Conservation (phyloP, 2,797 vertebrate species). For the Ptychadena robeensis region DNA sequence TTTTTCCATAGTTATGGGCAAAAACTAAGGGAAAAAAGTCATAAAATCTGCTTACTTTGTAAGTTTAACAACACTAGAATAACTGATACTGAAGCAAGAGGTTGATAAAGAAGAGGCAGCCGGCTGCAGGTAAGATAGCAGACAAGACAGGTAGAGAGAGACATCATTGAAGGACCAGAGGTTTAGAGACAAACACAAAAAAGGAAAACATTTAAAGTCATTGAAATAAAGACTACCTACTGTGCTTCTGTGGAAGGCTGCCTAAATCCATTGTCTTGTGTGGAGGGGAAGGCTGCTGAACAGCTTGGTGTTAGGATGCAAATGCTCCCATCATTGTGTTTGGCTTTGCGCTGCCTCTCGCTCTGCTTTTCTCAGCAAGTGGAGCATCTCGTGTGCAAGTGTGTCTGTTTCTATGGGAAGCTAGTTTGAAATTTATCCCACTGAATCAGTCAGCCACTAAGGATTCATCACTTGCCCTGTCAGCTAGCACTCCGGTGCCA, state of each 20-base stretch:
- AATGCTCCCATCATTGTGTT: conserved; percentile 66
- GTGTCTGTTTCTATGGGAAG: conserved; percentile 63
- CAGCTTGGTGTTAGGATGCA: conserved; percentile 61
- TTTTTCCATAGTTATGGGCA: neutral
- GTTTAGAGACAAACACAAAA: conserved; percentile 13
- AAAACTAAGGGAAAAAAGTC: neutral
- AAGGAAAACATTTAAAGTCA: conserved; percentile 25
- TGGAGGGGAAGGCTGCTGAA: conserved; percentile 58
- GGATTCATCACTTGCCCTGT: conserved; percentile 65
- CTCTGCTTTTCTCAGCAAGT: conserved; percentile 62
- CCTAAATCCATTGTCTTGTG: conserved; percentile 80
- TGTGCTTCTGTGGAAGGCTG: conserved; percentile 79
- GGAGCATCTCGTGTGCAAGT: conserved; percentile 48
- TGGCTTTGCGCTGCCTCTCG: conserved; percentile 57
- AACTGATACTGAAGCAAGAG: neutral
- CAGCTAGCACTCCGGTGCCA: conserved; percentile 59
- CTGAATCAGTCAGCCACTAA: conserved; percentile 70
- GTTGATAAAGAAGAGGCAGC: neutral
- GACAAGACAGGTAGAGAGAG: conserved; percentile 43
- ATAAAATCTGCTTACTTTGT: neutral
- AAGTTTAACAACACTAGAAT: neutral
- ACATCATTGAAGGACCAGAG: conserved; percentile 4
- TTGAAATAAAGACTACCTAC: conserved; percentile 78
- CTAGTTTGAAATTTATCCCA: conserved; percentile 74
- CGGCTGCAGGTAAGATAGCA: conserved; percentile 18